Base-by-base conservation (phyloP, 2,888 invertebrate species). In the Nomada fabriciana region DNA sequence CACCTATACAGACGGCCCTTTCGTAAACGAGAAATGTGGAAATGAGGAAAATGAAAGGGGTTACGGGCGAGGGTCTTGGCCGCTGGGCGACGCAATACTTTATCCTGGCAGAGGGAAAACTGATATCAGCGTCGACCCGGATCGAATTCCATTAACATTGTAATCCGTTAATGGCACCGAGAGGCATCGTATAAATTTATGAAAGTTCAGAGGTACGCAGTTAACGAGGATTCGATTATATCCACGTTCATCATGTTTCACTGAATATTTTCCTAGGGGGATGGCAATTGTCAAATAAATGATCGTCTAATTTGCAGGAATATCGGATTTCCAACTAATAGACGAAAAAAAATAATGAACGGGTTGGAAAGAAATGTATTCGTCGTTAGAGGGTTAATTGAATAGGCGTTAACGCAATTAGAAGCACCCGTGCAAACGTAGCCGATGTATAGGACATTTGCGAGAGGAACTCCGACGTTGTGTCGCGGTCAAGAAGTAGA, bases 121-220 rank as follows among this genome's bases (percentile, higher is more conserved):
- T 55, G 61, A 65, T 72, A 73, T 63, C 63, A 20, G 42, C 43
- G 60, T 47, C 63, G 20, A 57, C 29, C 55, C 50, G 29, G 53
- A 64, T 70, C 69, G 76, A 76, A 70, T 70, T 76, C 76, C 64
- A 76, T 79, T 76, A 79, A 79, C 69, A 53, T 76, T 50, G 43
- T 70, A 70, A 76, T 65, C 59, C 65, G 64, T 65, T 77, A 71
- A 67, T 43, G 71, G 36, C 43, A 42, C 47, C 70, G 36, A 13
- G 43, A 13, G 60, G 20, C 57, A 4, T 25, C 29, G 20, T 57
- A 29, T 25, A 63, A 80, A 77, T 67, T 80, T 59, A 18, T 13
- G 20, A 50, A 77, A 80, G 71, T 71, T 77, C 71, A 71, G 61
- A 77, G 67, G 55, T 59, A 52, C 63, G 4, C 36, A 65, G 60